Evolutionary conservation across 2,113 vertebrate genomes (phyloP).

Genomic region (Ranitomeya imitator): DNA sequence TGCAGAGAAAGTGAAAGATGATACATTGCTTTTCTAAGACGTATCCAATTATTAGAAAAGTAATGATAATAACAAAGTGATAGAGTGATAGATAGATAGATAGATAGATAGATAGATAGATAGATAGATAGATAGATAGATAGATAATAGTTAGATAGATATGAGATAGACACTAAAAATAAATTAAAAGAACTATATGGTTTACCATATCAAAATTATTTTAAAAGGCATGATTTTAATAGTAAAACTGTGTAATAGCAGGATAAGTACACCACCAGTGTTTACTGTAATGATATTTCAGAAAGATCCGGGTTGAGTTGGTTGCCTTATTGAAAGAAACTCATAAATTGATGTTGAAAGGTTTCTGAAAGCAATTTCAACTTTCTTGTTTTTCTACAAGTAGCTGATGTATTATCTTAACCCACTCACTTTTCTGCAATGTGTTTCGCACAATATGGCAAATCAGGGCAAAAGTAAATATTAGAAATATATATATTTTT

Average conservation of each 20-base stretch:
- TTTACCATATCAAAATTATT: background rate
- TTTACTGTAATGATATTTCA: conserved; percentile 12
- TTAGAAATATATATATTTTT: background rate
- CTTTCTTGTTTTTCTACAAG: conserved; percentile 11
- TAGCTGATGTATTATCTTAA: conserved; percentile 1
- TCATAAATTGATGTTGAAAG: conserved; percentile 30
- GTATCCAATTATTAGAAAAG: no score
- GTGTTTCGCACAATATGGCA: background rate
- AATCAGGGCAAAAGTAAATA: background rate
- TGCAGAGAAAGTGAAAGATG: no score
- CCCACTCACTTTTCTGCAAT: background rate
- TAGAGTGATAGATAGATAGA: no score
- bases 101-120: no score
- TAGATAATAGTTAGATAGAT: no score
- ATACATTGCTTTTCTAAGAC: no score
- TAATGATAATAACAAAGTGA: no score
- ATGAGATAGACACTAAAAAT: background rate
- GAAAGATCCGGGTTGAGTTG: conserved; percentile 2
- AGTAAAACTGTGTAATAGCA: background rate
- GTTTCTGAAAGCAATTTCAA: conserved; percentile 24
- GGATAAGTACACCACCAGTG: background rate
- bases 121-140: no score
- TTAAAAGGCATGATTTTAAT: background rate
- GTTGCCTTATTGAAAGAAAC: conserved; percentile 12
- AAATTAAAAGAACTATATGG: background rate